Conservation (phyloP, 2,888 invertebrate species). For the Acanthacorydalis orientalis region DNA sequence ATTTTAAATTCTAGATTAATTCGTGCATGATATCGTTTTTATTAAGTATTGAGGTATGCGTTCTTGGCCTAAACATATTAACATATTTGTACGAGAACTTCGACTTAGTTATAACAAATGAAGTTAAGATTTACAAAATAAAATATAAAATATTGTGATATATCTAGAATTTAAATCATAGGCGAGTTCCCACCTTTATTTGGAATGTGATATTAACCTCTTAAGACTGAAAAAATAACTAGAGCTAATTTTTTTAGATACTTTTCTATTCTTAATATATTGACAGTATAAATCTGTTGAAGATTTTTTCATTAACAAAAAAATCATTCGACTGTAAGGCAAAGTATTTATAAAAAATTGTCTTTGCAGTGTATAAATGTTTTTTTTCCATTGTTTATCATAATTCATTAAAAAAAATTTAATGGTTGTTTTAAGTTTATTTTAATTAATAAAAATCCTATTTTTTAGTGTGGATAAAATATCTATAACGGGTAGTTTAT, state of each 20-base stretch:
- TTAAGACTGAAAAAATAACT: slow-evolving; percentile 29
- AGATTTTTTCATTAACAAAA: too few relatives aligned
- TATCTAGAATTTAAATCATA: background rate
- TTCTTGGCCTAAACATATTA: too few relatives aligned
- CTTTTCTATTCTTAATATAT: slow-evolving; percentile 9
- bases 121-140: background rate
- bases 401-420: background rate
- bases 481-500: too few relatives aligned
- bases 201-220: slow-evolving; percentile 32
- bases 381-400: background rate
- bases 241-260: slow-evolving; percentile 25
- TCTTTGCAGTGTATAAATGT: background rate
- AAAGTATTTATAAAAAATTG: background rate
- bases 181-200: slow-evolving; percentile 13
- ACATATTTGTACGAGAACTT: too few relatives aligned
- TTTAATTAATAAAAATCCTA: too few relatives aligned
- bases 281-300: background rate
- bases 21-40: background rate
- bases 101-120: too few relatives aligned
- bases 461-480: too few relatives aligned
- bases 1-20: too few relatives aligned
- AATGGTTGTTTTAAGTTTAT: too few relatives aligned
- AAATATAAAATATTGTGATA: background rate
- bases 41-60: background rate
- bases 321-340: background rate